Percentiles rank a stretch among this genome's conserved stretches.
phyloP scores from a whole-genome alignment of 2,113 vertebrate genomes.

The Lethenteron reissneri region DNA sequence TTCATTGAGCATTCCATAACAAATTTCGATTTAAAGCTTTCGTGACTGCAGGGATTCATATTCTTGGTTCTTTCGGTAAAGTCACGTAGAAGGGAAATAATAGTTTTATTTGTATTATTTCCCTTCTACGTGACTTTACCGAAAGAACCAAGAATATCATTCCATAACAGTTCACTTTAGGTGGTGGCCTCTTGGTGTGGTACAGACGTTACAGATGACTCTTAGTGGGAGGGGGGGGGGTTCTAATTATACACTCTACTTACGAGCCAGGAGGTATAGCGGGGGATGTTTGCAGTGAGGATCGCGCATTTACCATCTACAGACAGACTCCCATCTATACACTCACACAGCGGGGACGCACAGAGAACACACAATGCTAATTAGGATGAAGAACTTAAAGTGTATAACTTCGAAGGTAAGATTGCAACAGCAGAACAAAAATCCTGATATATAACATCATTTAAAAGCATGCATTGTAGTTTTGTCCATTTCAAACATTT shows the following conservation, averaged over 20 bases:
- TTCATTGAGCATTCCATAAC: background rate
- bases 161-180: background rate
- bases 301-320: conserved; percentile 49
- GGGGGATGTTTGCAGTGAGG: conserved; percentile 48
- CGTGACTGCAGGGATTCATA: too few relatives aligned
- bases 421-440: background rate
- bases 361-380: background rate
- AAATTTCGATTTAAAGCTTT: conserved; percentile 8
- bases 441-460: background rate
- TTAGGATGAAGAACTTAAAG: background rate
- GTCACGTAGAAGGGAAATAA: too few relatives aligned
- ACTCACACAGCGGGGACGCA: too few relatives aligned
- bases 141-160: background rate
- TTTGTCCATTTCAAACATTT: too few relatives aligned
- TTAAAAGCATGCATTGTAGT: too few relatives aligned
- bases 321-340: conserved; percentile 47
- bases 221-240: too few relatives aligned
- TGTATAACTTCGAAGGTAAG: background rate
- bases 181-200: too few relatives aligned
- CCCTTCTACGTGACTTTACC: too few relatives aligned
- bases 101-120: too few relatives aligned
- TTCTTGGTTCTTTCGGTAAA: too few relatives aligned
- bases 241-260: conserved; percentile 11
- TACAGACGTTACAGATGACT: too few relatives aligned
- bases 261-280: conserved; percentile 66